Conservation (phyloP, 92 coral and sea anemone genomes). For the Porites lobata region DNA sequence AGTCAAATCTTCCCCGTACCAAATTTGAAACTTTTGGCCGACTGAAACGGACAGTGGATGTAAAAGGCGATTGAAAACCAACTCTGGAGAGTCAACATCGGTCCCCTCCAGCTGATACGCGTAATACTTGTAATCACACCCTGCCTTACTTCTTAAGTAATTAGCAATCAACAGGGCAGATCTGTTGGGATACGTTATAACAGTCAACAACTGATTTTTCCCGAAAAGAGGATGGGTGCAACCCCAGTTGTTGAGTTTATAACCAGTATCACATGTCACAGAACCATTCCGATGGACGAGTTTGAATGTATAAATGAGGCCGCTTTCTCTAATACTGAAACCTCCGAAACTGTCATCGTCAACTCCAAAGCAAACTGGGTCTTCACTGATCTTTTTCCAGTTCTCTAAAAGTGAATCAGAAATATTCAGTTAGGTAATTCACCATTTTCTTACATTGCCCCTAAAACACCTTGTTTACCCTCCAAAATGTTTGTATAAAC, state of each 20-base stretch:
- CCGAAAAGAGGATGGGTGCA: not conserved
- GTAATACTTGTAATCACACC: not conserved
- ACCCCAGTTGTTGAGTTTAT: not conserved
- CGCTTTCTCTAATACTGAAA: not conserved
- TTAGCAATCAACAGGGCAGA: not conserved
- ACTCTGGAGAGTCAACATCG: not conserved
- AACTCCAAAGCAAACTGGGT: not conserved
- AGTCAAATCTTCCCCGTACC: constrained; percentile 8
- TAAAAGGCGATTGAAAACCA: not conserved
- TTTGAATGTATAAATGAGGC: not conserved
- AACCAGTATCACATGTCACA: not conserved
- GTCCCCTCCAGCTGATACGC: not conserved
- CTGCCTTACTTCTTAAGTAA: not conserved
- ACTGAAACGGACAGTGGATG: not conserved
- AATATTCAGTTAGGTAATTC: no score
- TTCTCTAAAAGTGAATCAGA: not conserved
- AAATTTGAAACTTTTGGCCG: constrained; percentile 13
- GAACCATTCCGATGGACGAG: not conserved
- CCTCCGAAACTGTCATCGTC: not conserved
- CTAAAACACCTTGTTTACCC: no score
- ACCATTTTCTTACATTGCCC: no score
- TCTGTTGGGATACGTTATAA: not conserved
- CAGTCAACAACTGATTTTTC: not conserved
- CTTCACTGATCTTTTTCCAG: not conserved
- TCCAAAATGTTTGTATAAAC: no score